These are phyloP conservation scores for Rhinolophus sinicus DNA, from an alignment of 2,113 vertebrate species.

Conservation along the genomic window DNA sequence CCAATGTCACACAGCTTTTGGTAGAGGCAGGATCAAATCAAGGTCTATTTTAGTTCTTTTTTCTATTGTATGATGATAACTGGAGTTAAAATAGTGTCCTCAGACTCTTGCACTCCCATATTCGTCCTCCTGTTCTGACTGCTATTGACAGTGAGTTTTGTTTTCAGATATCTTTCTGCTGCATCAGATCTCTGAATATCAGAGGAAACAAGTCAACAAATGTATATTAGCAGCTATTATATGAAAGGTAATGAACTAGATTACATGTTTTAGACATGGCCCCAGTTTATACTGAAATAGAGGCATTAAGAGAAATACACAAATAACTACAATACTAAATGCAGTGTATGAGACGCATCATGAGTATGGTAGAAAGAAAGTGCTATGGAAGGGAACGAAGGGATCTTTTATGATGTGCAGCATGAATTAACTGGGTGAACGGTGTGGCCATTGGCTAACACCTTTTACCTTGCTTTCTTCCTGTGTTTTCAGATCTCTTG, in stretches of 20 bases:
- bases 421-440: background rate
- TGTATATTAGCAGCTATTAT: background rate
- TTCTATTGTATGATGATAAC: background rate
- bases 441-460: background rate
- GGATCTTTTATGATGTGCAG: background rate
- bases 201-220: background rate
- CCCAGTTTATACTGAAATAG: background rate
- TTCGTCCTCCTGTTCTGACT: background rate
- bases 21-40: background rate
- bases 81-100: background rate
- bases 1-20: background rate
- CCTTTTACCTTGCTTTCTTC: background rate
- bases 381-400: background rate
- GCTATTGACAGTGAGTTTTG: background rate
- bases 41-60: background rate
- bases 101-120: background rate
- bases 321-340: background rate
- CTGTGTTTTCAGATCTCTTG: background rate
- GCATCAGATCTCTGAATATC: background rate
- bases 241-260: background rate
- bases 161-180: background rate
- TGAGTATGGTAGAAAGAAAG: background rate
- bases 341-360: background rate
- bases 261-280: background rate
- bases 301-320: background rate